phyloP scores from a whole-genome alignment of 2,888 invertebrate genomes.

The Polydrusus tereticollis region DNA sequence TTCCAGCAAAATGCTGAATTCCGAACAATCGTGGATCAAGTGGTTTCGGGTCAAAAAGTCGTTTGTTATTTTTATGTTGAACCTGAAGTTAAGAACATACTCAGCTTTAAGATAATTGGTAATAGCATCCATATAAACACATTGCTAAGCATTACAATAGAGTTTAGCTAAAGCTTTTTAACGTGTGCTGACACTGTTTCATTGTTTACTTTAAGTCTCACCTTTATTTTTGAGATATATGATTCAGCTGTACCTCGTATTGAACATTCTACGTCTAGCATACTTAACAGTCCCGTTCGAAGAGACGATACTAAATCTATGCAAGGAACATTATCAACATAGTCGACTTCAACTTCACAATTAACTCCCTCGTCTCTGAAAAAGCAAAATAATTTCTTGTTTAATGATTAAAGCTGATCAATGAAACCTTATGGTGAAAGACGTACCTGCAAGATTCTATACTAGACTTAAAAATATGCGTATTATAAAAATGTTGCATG shows the following conservation, averaged over 20 bases:
- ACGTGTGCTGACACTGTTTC: no score
- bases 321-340: conserved; percentile 95
- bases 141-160: not conserved
- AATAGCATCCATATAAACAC: not conserved
- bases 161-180: no score
- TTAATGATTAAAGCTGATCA: not conserved
- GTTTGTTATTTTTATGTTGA: conserved; percentile 86
- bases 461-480: conserved; percentile 94
- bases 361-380: conserved; percentile 49
- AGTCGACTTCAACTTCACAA: conserved; percentile 83
- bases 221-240: conserved; percentile 84
- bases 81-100: conserved; percentile 35
- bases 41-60: conserved; percentile 84
- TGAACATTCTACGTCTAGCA: conserved; percentile 93
- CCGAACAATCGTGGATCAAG: conserved; percentile 86
- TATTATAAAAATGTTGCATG: conserved; percentile 98
- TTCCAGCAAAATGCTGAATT: conserved; percentile 91
- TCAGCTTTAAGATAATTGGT: not conserved
- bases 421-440: conserved; percentile 73
- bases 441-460: conserved; percentile 93
- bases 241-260: conserved; percentile 85
- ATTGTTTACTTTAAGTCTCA: conserved; percentile 51
- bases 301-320: conserved; percentile 95
- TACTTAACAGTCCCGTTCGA: conserved; percentile 90
- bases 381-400: not conserved